Evolutionary conservation across 2,888 invertebrate genomes (phyloP).

Genomic region (Campoplex capitator): DNA sequence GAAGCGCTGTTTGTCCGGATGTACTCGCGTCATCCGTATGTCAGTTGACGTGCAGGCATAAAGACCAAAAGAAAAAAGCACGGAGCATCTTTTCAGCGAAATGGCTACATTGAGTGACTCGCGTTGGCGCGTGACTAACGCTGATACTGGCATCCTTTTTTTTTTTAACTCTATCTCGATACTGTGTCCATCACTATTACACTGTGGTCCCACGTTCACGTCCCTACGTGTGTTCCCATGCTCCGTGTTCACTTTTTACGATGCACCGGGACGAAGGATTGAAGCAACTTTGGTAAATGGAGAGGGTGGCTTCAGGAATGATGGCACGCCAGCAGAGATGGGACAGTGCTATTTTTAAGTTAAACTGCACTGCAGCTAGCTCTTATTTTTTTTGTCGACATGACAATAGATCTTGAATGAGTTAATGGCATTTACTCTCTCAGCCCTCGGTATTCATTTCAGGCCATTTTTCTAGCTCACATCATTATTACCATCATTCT

Average conservation of each 20-base stretch:
- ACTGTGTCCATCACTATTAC: background rate
- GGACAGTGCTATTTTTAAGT: constrained; percentile 13
- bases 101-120: constrained; percentile 42
- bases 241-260: constrained; percentile 30
- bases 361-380: background rate
- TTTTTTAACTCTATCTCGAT: constrained; percentile 12
- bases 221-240: constrained; percentile 21
- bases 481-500: background rate
- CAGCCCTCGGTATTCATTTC: background rate
- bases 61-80: background rate
- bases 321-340: constrained; percentile 11
- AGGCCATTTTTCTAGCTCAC: background rate
- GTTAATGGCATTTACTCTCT: background rate
- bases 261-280: constrained; percentile 37
- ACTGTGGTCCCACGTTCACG: background rate
- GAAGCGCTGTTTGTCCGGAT: constrained; percentile 56
- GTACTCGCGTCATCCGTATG: background rate
- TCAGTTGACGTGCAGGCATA: background rate
- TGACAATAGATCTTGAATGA: background rate
- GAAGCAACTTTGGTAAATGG: background rate
- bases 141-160: constrained; percentile 20
- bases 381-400: background rate
- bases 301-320: constrained; percentile 22
- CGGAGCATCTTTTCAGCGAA: constrained; percentile 24
- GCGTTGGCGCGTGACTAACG: constrained; percentile 41